Base-by-base conservation (phyloP, 2,888 invertebrate genomes). In the Osmoderma eremita region DNA sequence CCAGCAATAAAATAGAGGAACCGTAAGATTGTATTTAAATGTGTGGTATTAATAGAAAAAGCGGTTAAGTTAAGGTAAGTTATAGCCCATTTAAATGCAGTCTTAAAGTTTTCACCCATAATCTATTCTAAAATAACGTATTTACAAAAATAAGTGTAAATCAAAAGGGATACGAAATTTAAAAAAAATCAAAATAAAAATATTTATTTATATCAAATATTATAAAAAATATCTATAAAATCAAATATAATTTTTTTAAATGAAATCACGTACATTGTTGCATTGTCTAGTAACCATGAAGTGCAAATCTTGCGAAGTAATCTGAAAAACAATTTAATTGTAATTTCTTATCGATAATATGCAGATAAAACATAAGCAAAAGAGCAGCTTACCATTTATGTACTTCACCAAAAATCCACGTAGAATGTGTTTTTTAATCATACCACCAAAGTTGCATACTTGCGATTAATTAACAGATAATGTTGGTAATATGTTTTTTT, bases 381-480 rank as follows among this genome's bases (percentile, higher is more conserved):
- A 3, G 20, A 48, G 17, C 18, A 48, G 53, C 68, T 38, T 63
- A 63, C 66, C 66, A 49, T 49, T 66, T 69, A n/a, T 68, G 63
- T 58, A 51, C 50, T 12, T 51, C 39, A 49, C 8, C 51, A 41
- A 15, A 36, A 61, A 58, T 71, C 70, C 24, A 67, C 69, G 61
- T 68, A 68, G 68, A 69, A 48, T 71, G 70, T 38, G 61, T 63
- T 67, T 71, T 73, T 69, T 71, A 18, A 54, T 24, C 45, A 63
- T 69, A 12, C 73, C 69, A 65, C 71, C 70, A 39, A 67, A 53
- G 49, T 38, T 63, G 61, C 73, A 73, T 41, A 62, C 39, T 63
- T 70, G 69, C 17, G 72, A 72, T n/a, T 71, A 71, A 36, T 67
- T 58, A 63, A 39, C 72, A 72, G 50, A 72, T 71, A 20, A 71